Percentiles rank a stretch among this genome's conserved stretches.
phyloP scores from a whole-genome alignment of 2,888 invertebrate genomes.

The Chymomyza fuscimana region DNA sequence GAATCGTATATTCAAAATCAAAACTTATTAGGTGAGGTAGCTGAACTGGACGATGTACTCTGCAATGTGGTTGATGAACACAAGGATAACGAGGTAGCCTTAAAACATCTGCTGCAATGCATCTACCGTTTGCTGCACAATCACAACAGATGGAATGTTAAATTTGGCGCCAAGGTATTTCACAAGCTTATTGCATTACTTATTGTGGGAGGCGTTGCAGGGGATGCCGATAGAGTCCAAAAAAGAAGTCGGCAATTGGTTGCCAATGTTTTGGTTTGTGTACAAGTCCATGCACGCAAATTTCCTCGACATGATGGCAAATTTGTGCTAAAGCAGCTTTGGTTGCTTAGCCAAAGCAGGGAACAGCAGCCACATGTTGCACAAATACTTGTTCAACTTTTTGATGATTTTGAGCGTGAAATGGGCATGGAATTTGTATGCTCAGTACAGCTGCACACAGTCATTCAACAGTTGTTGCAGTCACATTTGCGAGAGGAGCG shows the following conservation, averaged over 20 bases:
- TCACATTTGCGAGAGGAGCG: constrained; percentile 62
- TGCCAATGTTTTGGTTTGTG: constrained; percentile 62
- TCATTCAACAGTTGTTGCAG: constrained; percentile 54
- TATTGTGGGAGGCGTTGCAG: constrained; percentile 38
- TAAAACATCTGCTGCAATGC: constrained; percentile 55
- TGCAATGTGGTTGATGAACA: constrained; percentile 55
- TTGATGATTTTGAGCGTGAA: constrained; percentile 60
- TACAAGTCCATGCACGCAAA: constrained; percentile 59
- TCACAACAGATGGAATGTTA: constrained; percentile 57
- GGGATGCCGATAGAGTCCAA: neutral
- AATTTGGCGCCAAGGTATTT: constrained; percentile 58
- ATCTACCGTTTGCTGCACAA: constrained; percentile 50
- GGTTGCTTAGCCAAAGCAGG: constrained; percentile 48
- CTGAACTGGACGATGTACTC: constrained; percentile 60
- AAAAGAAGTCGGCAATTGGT: constrained; percentile 39
- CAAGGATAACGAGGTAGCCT: constrained; percentile 47
- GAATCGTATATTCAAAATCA: constrained; percentile 64
- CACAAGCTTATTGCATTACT: constrained; percentile 60
- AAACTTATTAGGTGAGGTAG: constrained; percentile 60
- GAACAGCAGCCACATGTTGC: constrained; percentile 41
- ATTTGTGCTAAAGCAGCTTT: constrained; percentile 53
- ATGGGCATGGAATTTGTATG: constrained; percentile 38
- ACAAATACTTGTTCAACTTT: constrained; percentile 65
- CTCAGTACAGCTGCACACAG: constrained; percentile 37
- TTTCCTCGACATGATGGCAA: constrained; percentile 49